phyloP scores from a whole-genome alignment of 2,888 invertebrate genomes.

The Apotomis betuletana region DNA sequence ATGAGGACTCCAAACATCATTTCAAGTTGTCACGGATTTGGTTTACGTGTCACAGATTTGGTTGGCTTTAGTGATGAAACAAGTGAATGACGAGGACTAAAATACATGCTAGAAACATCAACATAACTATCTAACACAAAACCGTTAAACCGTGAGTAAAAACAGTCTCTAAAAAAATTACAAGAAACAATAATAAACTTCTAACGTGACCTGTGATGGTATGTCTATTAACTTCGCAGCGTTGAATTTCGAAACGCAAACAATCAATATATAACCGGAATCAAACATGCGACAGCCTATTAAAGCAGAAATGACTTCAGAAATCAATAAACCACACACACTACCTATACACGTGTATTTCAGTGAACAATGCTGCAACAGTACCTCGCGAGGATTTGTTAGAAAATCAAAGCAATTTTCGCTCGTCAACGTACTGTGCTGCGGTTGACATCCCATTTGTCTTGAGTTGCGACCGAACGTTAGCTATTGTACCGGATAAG shows the following conservation, averaged over 20 bases:
- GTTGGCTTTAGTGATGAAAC: too few species aligned
- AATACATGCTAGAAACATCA: too few species aligned
- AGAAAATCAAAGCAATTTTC: conserved; percentile 69
- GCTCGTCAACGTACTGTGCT: conserved; percentile 61
- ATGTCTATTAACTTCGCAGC: background rate
- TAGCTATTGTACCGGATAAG: conserved; percentile 39
- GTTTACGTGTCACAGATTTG: too few species aligned
- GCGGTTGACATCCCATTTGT: conserved; percentile 69
- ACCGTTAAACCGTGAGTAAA: too few species aligned
- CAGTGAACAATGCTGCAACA: conserved; percentile 52
- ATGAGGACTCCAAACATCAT: too few species aligned
- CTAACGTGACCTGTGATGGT: too few species aligned
- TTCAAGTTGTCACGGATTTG: too few species aligned
- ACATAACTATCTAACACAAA: too few species aligned
- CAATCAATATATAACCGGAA: background rate
- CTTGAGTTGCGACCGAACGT: conserved; percentile 53
- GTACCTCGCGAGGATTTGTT: conserved; percentile 57
- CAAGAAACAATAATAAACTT: too few species aligned
- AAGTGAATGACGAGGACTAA: too few species aligned
- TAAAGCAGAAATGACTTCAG: background rate
- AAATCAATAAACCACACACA: conserved; percentile 38
- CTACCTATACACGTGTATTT: conserved; percentile 50
- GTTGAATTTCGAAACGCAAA: background rate
- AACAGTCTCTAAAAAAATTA: too few species aligned
- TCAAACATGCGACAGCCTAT: background rate